Base-by-base conservation (phyloP, 92 coral and sea anemone genomes). In the Virgularia gustaviana region DNA sequence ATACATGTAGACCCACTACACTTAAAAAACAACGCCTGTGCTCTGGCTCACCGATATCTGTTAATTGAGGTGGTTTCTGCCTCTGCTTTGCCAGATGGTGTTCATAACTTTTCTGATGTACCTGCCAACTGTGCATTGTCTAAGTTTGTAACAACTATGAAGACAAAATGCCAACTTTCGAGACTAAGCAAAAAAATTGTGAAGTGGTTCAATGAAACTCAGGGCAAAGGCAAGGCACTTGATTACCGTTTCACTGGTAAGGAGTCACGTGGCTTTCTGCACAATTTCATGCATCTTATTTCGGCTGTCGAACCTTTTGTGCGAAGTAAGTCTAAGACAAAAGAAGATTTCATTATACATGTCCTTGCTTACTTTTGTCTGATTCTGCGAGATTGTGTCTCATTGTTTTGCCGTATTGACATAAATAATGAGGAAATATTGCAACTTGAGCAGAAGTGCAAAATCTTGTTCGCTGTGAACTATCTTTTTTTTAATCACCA, bases 201-300 rank as follows among this genome's bases (percentile, higher is more conserved):
- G 37, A 54, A 42, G 42, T 70, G 76, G 76, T 70, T 70, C 43
- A 70, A 70, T 6, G 59, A 70, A 4, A 49, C 35, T 25, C 56
- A 43, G 34, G 59, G 27, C 76, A 25, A 57, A 0, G 76, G 59
- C 12, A 79, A 79, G 23, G 54, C 38, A 9, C 58, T 79, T 72
- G 79, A 72, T 20, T 79, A 57, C 63, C 77, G 83, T 18, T 79
- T 79, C 30, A 79, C 83, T 0, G 83, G 83, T 18, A 71, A 35
- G 30, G 83, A 81, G 31, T 76, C 83, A 12, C 78, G 78, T 54
- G 13, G 37, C 0, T 71, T 83, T 22, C 44, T 83, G 39, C 79
- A 71, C 39, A 81, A 76, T 51, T 81, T 81, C 36, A 81, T 81
- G 85, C 45, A 25, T 75, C 62, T 81, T 7, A 57, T 81, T 6